Conservation (phyloP, 1,140 invertebrate species). For the Gonatopus flavifemur region DNA sequence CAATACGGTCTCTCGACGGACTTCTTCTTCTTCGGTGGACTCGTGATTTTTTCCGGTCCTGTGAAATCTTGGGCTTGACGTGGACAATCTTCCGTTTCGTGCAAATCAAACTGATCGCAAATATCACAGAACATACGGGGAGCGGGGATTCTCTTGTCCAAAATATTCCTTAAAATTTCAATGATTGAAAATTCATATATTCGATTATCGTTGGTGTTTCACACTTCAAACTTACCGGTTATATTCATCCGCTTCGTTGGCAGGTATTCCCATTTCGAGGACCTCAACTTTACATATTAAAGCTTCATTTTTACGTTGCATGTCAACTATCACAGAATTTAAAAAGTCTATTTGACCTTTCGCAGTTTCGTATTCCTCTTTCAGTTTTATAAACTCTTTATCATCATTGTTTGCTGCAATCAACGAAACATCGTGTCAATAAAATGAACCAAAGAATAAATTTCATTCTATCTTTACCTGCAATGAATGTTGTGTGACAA, state of each 20-base stretch:
- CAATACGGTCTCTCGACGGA: conserved; percentile 78
- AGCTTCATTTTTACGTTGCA: conserved; percentile 89
- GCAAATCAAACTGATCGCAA: conserved; percentile 93
- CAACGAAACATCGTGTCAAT: too few species aligned
- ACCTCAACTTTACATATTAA: conserved; percentile 76
- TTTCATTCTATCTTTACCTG: too few species aligned
- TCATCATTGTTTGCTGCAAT: too few species aligned
- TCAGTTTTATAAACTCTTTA: conserved; percentile 38
- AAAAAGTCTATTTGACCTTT: conserved; percentile 86
- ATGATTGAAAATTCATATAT: conserved; percentile 15
- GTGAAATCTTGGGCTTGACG: conserved; percentile 70
- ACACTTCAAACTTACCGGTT: conserved; percentile 54
- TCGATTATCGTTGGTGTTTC: conserved; percentile 4
- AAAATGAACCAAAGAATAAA: too few species aligned
- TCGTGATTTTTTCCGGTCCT: conserved; percentile 54
- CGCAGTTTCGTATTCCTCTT: conserved; percentile 67
- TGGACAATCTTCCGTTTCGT: conserved; percentile 97
- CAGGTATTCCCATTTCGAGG: conserved; percentile 70
- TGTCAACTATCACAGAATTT: conserved; percentile 94
- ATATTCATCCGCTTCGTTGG: conserved; percentile 64
- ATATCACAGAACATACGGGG: conserved; percentile 95
- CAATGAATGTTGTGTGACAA: too few species aligned
- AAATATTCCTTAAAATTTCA: conserved; percentile 41
- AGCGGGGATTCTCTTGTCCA: conserved; percentile 58
- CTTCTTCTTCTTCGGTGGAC: conserved; percentile 51